Evolutionary conservation across 2,797 vertebrate species (phyloP).

Genomic region (Sebastes matsubarae): DNA sequence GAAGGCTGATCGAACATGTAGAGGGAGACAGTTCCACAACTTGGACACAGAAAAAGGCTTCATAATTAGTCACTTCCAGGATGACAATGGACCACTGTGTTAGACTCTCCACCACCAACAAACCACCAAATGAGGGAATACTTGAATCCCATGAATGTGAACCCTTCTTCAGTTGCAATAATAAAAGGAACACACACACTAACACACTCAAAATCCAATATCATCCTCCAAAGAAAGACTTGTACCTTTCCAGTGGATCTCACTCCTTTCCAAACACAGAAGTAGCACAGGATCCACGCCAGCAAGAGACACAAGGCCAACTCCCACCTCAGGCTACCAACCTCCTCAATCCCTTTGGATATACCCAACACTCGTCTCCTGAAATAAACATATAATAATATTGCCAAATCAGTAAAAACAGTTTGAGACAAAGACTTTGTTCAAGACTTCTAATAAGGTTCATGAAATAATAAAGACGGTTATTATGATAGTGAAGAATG

Average conservation of each 20-base stretch:
- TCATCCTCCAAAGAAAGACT: neutral
- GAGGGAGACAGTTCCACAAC: neutral
- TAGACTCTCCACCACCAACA: neutral
- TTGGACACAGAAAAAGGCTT: neutral
- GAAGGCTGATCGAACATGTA: neutral
- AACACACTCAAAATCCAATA: neutral
- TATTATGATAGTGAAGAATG: neutral
- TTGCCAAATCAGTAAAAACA: neutral
- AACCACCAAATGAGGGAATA: neutral
- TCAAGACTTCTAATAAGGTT: neutral
- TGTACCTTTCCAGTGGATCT: conserved; percentile 92
- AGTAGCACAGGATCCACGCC: conserved; percentile 91
- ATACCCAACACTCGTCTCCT: conserved; percentile 90
- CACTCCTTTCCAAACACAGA: conserved; percentile 95
- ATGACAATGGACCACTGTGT: neutral
- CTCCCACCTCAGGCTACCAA: conserved; percentile 90
- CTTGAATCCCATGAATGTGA: neutral
- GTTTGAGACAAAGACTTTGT: neutral
- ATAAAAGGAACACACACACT: neutral
- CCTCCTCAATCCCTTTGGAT: conserved; percentile 87
- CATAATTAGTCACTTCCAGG: neutral
- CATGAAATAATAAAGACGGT: neutral
- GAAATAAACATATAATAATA: conserved; percentile 19
- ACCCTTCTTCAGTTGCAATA: neutral
- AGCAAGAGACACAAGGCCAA: conserved; percentile 88